Evolutionary conservation across 2,113 vertebrate species (phyloP).

Genomic region (Hepsetus odoe): DNA sequence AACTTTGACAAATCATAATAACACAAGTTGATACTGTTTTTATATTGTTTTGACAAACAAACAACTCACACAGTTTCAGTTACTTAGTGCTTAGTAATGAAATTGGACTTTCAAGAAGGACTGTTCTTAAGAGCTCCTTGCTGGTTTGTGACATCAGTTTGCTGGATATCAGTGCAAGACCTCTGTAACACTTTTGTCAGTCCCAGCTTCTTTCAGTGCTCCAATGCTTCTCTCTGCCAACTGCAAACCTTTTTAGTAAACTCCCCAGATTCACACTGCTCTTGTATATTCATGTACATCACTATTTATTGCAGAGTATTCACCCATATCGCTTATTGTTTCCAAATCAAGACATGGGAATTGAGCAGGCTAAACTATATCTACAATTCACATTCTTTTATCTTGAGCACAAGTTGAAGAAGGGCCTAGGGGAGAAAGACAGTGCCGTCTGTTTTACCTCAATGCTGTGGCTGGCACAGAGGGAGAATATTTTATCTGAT

Average conservation of each 20-base stretch:
- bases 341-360: slow-evolving; percentile 63
- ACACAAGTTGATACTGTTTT: no score
- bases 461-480: slow-evolving; percentile 63
- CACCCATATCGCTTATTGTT: slow-evolving; percentile 65
- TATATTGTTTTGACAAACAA: neutral
- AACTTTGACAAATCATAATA: no score
- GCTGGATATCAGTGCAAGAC: slow-evolving; percentile 12
- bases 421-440: slow-evolving; percentile 68
- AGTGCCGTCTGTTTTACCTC: slow-evolving; percentile 71
- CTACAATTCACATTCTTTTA: slow-evolving; percentile 69
- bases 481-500: slow-evolving; percentile 74
- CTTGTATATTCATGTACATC: slow-evolving; percentile 53
- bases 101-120: neutral
- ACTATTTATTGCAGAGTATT: slow-evolving; percentile 61
- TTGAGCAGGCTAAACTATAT: slow-evolving; percentile 57
- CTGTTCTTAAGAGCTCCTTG: neutral
- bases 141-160: slow-evolving; percentile 31
- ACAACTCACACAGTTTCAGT: neutral
- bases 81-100: neutral
- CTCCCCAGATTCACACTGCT: slow-evolving; percentile 16
- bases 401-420: slow-evolving; percentile 66
- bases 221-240: slow-evolving; percentile 3
- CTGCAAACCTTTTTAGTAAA: slow-evolving; percentile 1
- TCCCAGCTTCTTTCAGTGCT: slow-evolving; percentile 1
- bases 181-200: neutral